Evolutionary conservation across 2,797 vertebrate species (phyloP), one percentile per base, ranked within the genome.

Genomic region (Saxicola maurus): DNA sequence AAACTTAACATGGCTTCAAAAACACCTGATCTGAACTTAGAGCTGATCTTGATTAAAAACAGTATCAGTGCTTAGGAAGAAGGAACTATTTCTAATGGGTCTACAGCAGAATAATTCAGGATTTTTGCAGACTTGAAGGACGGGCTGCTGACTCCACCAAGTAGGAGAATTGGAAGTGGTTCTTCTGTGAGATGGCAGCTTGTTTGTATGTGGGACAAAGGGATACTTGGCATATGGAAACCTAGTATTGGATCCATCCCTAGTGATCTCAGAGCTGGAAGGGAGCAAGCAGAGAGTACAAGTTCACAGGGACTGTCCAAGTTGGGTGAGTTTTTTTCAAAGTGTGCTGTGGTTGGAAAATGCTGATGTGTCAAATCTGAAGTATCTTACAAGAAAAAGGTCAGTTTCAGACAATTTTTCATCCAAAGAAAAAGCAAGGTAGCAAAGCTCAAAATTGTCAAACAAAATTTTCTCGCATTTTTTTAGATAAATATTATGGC

Each of bases 291-390:
- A 84, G 33, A 69, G 46, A 51, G 53, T 21, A 28, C 33, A 84
- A 82, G 64, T 67, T 93, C 81, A 67, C 10, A 82, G 65, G 2
- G 4, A 71, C 60, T 77, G 42, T 80, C 65, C 84, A 80, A 77
- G 31, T 7, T 61, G 31, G 53, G 78, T 71, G 76, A 85, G 37
- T 14, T 72, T 80, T 85, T 84, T 89, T 79, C 27, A 2, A 43
- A 82, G 80, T 7, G 45, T 82, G 42, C 72, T 90, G 84, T 84
- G 84, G 86, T 71, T 89, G 91, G 84, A 91, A 95, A 94, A 85
- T 77, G 84, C 61, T 89, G 67, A 90, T 74, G 23, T 72, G 57
- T 87, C 53, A 71, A 80, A 82, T 85, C 31, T 82, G 84, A 91
- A 85, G 37, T 3, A 9, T 21, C 38, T 80, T 82, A 74, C 28